Percentiles rank a stretch among this genome's conserved stretches.
Evolutionary conservation across 2,113 vertebrate genomes (phyloP).

Genomic region (Ramphastos sulfuratus): DNA sequence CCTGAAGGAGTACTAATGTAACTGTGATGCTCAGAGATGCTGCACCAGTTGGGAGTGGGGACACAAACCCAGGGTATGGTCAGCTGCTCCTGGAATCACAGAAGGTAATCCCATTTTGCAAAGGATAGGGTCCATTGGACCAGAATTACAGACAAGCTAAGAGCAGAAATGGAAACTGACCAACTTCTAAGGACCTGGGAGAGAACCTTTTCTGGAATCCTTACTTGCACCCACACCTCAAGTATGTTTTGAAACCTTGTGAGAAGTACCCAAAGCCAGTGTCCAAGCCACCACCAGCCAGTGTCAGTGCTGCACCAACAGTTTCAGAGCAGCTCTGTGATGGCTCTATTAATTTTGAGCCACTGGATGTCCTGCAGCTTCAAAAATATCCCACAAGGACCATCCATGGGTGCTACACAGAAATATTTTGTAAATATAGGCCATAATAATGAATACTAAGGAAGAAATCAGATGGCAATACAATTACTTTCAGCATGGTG

Average conservation of each 20-base stretch:
- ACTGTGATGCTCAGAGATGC: neutral
- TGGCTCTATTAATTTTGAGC: neutral
- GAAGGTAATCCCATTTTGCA: neutral
- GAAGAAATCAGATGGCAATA: neutral
- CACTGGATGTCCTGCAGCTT: neutral
- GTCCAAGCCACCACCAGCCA: rapidly evolving
- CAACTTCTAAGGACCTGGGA: neutral
- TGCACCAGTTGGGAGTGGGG: neutral
- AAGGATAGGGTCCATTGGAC: neutral
- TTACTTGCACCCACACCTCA: neutral
- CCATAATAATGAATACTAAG: neutral
- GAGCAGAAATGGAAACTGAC: neutral
- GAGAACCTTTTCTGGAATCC: neutral
- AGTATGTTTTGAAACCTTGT: neutral
- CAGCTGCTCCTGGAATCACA: neutral
- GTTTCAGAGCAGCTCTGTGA: neutral
- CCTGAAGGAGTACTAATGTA: neutral
- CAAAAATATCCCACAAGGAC: neutral
- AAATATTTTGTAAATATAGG: neutral
- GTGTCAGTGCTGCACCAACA: too few relatives aligned
- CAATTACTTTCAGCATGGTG: neutral
- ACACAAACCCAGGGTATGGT: neutral
- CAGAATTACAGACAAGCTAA: neutral
- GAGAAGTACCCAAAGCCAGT: neutral
- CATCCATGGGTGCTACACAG: neutral